Evolutionary conservation across 2,797 vertebrate species (phyloP).

Genomic region (Cryptoblepharus egeriae): DNA sequence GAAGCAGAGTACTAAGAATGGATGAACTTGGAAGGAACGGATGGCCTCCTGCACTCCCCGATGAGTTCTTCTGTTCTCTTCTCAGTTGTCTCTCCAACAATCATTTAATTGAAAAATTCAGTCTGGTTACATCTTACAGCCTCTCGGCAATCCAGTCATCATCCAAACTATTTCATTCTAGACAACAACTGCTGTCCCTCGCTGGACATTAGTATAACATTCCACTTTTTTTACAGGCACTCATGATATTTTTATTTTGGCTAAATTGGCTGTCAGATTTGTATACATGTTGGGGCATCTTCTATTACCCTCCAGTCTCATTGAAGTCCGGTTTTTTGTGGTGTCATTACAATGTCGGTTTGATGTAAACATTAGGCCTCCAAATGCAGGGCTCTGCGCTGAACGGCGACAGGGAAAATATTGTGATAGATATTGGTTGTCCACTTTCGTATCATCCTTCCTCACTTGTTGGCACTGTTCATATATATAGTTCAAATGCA

Average conservation of each 20-base stretch:
- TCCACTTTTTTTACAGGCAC: neutral
- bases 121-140: constrained; percentile 25
- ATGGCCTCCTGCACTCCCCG: constrained; percentile 40
- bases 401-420: constrained; percentile 30
- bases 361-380: neutral
- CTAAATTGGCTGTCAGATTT: constrained; percentile 8
- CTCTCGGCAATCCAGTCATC: neutral
- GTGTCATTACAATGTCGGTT: constrained; percentile 6
- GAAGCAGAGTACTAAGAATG: constrained; percentile 46
- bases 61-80: constrained; percentile 44
- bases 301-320: neutral
- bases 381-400: neutral
- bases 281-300: neutral
- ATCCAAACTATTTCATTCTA: constrained; percentile 31
- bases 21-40: constrained; percentile 50
- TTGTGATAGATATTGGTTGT: constrained; percentile 30
- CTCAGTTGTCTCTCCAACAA: constrained; percentile 46
- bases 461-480: neutral
- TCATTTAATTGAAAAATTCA: constrained; percentile 50
- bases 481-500: constrained; percentile 23
- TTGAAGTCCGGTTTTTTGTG: neutral
- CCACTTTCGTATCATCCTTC: constrained; percentile 26
- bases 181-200: neutral
- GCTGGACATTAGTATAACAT: neutral
- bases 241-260: constrained; percentile 20